Percentiles rank a stretch among this genome's conserved stretches.
Evolutionary conservation across 2,888 invertebrate genomes (phyloP).

Genomic region (Loripinus fragilis): DNA sequence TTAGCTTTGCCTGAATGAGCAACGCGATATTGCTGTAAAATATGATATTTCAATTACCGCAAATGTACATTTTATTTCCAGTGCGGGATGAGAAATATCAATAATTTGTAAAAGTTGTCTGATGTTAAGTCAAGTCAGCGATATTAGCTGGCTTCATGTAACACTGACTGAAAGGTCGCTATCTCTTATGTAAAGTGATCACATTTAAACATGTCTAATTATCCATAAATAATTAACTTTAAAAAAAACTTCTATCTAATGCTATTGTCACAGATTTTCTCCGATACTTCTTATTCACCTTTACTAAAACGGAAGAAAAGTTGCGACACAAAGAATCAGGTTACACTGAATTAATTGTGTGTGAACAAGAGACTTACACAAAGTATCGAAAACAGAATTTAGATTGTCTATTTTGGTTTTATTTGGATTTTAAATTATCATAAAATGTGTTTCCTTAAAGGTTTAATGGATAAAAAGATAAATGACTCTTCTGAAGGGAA

Average conservation of each 20-base stretch:
- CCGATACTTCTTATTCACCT: not conserved
- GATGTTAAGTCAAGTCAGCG: too few relatives aligned
- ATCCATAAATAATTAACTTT: not conserved
- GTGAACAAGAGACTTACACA: not conserved
- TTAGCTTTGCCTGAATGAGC: too few relatives aligned
- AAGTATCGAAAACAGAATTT: not conserved
- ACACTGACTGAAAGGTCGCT: too few relatives aligned
- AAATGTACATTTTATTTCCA: too few relatives aligned
- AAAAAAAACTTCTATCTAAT: not conserved
- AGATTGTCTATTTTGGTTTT: not conserved
- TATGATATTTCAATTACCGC: too few relatives aligned
- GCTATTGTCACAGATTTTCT: not conserved
- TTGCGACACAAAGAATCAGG: not conserved
- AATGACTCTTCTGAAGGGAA: not conserved
- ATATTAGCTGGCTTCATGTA: too few relatives aligned
- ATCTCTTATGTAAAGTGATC: not conserved
- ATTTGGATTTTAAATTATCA: conserved; percentile 1
- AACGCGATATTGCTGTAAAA: too few relatives aligned
- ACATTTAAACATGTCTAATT: not conserved
- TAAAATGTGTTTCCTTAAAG: conserved; percentile 8
- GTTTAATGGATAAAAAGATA: conserved; percentile 13
- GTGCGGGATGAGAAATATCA: not conserved
- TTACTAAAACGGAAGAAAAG: conserved; percentile 1
- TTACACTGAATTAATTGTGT: not conserved
- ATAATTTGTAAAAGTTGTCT: not conserved